Conservation (phyloP, 2,797 vertebrate genomes). For the Phoebastria nigripes region DNA sequence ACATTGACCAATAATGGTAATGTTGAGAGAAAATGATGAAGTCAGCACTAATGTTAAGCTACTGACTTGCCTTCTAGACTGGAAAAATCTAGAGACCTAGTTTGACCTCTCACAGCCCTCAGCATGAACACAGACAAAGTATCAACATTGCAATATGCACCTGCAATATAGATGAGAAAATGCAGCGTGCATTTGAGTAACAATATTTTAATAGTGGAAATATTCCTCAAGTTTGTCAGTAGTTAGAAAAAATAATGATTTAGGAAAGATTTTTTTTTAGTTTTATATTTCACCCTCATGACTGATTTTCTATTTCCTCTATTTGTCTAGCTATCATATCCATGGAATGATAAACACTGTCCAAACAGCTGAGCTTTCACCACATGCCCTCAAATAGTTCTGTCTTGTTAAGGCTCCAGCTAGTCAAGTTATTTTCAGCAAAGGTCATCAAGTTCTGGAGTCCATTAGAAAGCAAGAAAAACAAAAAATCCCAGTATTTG, state of each 20-base stretch:
- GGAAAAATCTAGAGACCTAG: background rate
- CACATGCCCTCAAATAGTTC: conserved; percentile 6
- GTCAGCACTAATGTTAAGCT: background rate
- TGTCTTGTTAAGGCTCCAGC: background rate
- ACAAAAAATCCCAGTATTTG: background rate
- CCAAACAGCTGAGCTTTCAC: background rate
- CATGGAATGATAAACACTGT: background rate
- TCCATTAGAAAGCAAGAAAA: background rate
- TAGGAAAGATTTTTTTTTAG: background rate
- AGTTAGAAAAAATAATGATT: background rate
- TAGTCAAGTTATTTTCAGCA: conserved; percentile 32
- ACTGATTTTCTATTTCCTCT: background rate
- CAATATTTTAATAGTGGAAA: background rate
- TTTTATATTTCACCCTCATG: background rate
- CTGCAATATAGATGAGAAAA: background rate
- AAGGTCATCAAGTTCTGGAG: conserved; percentile 9
- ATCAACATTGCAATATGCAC: background rate
- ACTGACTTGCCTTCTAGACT: background rate
- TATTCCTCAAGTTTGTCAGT: background rate
- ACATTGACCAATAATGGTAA: background rate
- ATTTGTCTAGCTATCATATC: background rate
- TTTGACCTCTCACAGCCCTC: background rate
- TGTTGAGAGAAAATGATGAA: background rate
- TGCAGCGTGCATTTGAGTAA: background rate
- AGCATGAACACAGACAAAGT: background rate